Percentiles rank a stretch among this genome's conserved stretches.
Conservation (phyloP, 2,888 invertebrate species). For the Lithophane socia region DNA sequence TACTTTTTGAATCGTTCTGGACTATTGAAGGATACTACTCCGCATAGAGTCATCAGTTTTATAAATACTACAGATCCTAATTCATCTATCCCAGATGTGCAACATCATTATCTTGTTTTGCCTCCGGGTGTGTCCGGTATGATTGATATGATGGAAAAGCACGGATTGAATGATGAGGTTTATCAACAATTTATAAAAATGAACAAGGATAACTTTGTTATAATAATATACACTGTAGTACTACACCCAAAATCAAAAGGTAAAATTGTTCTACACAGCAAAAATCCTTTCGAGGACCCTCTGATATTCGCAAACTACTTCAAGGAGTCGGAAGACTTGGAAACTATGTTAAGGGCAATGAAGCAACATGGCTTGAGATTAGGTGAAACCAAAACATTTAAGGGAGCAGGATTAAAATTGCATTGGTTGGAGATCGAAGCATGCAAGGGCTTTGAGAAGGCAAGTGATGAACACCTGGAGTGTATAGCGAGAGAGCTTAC, state of each 20-base stretch:
- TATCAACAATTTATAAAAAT: constrained; percentile 70
- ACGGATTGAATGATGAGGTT: constrained; percentile 73
- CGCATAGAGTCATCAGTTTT: constrained; percentile 79
- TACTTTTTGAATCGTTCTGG: constrained; percentile 89
- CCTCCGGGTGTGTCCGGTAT: constrained; percentile 74
- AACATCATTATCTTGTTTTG: constrained; percentile 77
- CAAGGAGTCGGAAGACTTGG: constrained; percentile 88
- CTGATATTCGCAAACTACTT: constrained; percentile 91
- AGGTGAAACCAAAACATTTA: constrained; percentile 75
- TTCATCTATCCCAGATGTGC: constrained; percentile 76
- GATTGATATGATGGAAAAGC: constrained; percentile 73
- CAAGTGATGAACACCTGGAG: constrained; percentile 74
- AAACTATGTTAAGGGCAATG: constrained; percentile 73
- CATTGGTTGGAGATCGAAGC: constrained; percentile 78
- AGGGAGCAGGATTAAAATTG: constrained; percentile 73
- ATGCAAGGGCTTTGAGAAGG: constrained; percentile 72
- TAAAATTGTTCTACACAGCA: constrained; percentile 91
- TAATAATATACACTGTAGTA: constrained; percentile 90
- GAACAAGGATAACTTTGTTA: constrained; percentile 73
- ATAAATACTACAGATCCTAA: constrained; percentile 76
- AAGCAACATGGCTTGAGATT: constrained; percentile 73
- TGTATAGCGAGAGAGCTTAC: constrained; percentile 78
- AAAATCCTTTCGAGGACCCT: constrained; percentile 92
- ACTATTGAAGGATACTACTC: constrained; percentile 81
- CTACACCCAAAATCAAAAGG: constrained; percentile 93